Evolutionary conservation across 2,797 vertebrate genomes (phyloP), one percentile per base, ranked within the genome.

Genomic region (Ceryle rudis): DNA sequence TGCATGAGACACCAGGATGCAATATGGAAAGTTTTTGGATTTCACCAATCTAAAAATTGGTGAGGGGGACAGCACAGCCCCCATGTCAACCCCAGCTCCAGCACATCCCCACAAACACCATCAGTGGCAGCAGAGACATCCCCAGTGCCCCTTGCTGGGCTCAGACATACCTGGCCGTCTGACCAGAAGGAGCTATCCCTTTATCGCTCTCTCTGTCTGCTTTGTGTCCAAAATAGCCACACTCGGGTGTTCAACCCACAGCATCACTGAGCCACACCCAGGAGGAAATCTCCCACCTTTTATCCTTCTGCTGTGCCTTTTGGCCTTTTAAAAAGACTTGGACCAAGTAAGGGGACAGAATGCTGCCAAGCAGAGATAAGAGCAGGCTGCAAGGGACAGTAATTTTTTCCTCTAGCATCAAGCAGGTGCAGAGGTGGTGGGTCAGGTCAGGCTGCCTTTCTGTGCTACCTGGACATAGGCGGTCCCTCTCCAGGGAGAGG

Each of bases 231-330:
- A 70, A 89, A 81, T 2, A 89, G 41, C 29, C 44, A 25, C 65
- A 41, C 4, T 81, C 5, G 0, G 29, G 37, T 2, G 0, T 51
- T 66, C 86, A 65, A 31, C 11, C 17, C 57, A 6, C 0, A 0
- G 54, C 6, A 21, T 52, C 71, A 64, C 74, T 0, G 0, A 82
- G 54, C 46, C 60, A 12, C 18, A 78, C 29, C 31, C 52, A 11
- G 61, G n/a, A 91, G 70, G 73, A 94, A 93, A 74, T n/a, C 25
- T 26, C 18, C 35, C 16, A 37, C 42, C 31, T 33, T 83, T 89
- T 28, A 44, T 20, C 62, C 64, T 61, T 23, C 39, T 89, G 55
- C 23, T 91, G 60, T 81, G 46, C 20, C 57, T 81, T 83, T 42
- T 77, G 80, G 54, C 37, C 60, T 86, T 61, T 77, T 44, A 44